Conservation (phyloP, 1,140 invertebrate species). For the Acyrthosiphon pisum region DNA sequence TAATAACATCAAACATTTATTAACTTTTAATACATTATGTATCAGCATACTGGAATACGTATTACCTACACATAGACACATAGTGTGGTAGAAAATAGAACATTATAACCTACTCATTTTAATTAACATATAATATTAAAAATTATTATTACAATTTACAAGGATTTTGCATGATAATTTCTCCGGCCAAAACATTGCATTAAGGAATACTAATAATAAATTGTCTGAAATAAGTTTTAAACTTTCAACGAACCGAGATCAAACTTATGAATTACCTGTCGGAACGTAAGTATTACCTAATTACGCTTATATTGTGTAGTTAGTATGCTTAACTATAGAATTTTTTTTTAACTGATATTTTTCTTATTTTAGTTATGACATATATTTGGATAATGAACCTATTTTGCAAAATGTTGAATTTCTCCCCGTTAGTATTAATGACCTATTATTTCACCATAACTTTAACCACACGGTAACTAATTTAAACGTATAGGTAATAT, state of each 20-base stretch:
- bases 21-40: too few relatives aligned
- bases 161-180: slow-evolving; percentile 17
- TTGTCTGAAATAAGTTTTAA: not conserved
- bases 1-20: too few relatives aligned
- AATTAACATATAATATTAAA: not conserved
- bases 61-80: too few relatives aligned
- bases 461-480: not conserved
- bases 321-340: not conserved
- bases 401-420: not conserved
- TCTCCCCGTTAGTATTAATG: slow-evolving; percentile 14
- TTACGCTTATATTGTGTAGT: not conserved
- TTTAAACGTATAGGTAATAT: not conserved
- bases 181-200: not conserved
- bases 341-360: not conserved
- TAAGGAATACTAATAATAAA: not conserved
- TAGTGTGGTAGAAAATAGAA: too few relatives aligned
- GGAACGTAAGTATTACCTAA: not conserved
- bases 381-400: not conserved
- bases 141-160: not conserved
- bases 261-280: not conserved
- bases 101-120: not conserved
- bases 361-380: not conserved
- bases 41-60: not conserved
- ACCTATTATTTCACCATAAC: not conserved
- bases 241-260: not conserved